Base-by-base conservation (phyloP, 2,888 invertebrate species). In the Agapostemon virescens region DNA sequence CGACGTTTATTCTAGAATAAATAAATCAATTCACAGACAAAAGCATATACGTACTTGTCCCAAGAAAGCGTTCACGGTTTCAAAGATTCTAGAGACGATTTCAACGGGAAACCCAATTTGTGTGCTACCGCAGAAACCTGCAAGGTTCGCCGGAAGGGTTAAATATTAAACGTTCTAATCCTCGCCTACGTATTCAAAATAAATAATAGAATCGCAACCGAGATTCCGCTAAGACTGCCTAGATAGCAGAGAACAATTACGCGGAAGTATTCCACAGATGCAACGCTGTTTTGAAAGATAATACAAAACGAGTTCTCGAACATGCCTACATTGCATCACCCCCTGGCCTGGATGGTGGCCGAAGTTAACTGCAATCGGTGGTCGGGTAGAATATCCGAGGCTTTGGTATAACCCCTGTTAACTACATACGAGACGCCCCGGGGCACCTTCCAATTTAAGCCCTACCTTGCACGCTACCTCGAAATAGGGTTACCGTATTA, bases 401-500 rank as follows among this genome's bases (percentile, higher is more conserved):
- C 77, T 64, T 45, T 74, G 77, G 69, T 81, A 75, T 76, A 78
- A 72, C 69, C 81, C 64, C 67, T 52, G 81, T 78, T 85, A 84
- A 82, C 84, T 84, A 78, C 80, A 80, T 80, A 78, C 80, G 84
- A 78, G 84, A 81, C 74, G 73, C 84, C 85, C 80, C 58, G 61
- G 61, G 85, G 82, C 82, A 74, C 66, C 77, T 80, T 77, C 85
- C 84, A 85, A 85, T 85, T 85, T 85, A 84, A 85, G 79, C 84
- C 79, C 84, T 36, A 17, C 45, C 55, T 69, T 55, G 76, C 64
- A 64, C 36, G 78, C 42, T 61, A 63, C 77, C 74, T 30, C 71
- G 80, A 73, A 83, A 81, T 74, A 78, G 74, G 79, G 74, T 81
- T 84, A 84, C 74, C 64, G 63, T 76, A 83, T 84, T 81, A 84